Evolutionary conservation across 2,888 invertebrate genomes (phyloP).

Genomic region (Leptopilina myrica): DNA sequence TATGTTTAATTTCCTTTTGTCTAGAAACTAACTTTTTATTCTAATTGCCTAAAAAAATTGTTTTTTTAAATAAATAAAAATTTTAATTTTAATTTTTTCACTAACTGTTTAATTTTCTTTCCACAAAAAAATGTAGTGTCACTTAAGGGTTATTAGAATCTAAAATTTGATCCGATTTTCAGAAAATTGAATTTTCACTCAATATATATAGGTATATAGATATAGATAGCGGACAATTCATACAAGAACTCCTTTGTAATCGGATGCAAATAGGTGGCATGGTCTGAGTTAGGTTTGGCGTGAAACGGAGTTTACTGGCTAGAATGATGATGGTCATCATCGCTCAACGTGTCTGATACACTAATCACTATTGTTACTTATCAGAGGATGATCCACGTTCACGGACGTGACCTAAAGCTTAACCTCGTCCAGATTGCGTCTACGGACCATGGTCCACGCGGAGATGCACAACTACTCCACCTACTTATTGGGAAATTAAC

Average conservation of each 20-base stretch:
- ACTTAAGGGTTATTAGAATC: no score
- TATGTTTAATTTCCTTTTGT: no score
- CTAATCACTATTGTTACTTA: constrained; percentile 74
- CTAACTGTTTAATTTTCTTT: no score
- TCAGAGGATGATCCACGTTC: constrained; percentile 67
- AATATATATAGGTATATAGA: neutral
- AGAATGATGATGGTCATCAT: constrained; percentile 60
- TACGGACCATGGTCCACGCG: constrained; percentile 54
- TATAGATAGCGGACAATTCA: neutral
- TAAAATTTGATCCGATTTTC: neutral
- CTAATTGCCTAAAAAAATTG: no score
- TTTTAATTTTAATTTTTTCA: no score
- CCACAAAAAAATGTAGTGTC: no score
- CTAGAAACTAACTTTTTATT: no score
- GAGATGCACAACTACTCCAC: constrained; percentile 34
- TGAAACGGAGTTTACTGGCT: constrained; percentile 60
- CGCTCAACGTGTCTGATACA: constrained; percentile 62
- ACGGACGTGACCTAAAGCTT: constrained; percentile 57
- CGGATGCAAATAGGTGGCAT: constrained; percentile 44
- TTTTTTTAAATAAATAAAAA: no score
- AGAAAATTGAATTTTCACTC: neutral
- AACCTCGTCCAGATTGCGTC: constrained; percentile 52
- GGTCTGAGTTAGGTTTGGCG: constrained; percentile 27
- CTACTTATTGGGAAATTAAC: no score
- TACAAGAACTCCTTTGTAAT: constrained; percentile 12